Percentiles rank a stretch among this genome's conserved stretches.
phyloP scores from a whole-genome alignment of 2,888 invertebrate species.

The Diplolepis rosae region DNA sequence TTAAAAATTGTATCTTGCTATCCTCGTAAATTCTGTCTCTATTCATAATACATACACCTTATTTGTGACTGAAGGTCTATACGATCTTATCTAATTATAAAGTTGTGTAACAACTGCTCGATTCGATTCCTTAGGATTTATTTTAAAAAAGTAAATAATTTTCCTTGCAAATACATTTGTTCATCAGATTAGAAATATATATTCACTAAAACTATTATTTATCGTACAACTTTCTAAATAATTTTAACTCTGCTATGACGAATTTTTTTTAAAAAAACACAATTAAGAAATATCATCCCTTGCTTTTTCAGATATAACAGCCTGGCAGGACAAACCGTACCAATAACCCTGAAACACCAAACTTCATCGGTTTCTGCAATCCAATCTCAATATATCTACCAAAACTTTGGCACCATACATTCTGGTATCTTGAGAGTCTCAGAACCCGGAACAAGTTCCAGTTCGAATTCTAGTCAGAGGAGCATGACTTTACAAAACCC shows the following conservation, averaged over 20 bases:
- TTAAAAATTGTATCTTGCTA: neutral
- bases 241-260: too few relatives aligned
- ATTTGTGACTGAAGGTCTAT: neutral
- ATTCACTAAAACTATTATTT: neutral
- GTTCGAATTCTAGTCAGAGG: slow-evolving; percentile 68
- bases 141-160: neutral
- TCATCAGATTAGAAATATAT: neutral
- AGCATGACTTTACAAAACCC: slow-evolving; percentile 72
- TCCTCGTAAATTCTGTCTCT: neutral
- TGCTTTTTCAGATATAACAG: slow-evolving; percentile 55
- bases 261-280: too few relatives aligned
- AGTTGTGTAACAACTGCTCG: neutral
- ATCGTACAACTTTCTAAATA: too few relatives aligned
- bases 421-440: slow-evolving; percentile 69
- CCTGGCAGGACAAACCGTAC: slow-evolving; percentile 70
- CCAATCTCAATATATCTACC: slow-evolving; percentile 69
- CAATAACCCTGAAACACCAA: slow-evolving; percentile 70
- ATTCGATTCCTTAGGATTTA: neutral
- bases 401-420: slow-evolving; percentile 71
- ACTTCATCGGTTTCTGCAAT: slow-evolving; percentile 67
- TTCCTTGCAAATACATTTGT: neutral
- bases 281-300: too few relatives aligned
- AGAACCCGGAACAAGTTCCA: slow-evolving; percentile 69
- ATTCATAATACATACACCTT: neutral
- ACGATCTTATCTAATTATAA: neutral